Evolutionary conservation across 2,888 invertebrate species (phyloP).

Genomic region (Heliconius erato): DNA sequence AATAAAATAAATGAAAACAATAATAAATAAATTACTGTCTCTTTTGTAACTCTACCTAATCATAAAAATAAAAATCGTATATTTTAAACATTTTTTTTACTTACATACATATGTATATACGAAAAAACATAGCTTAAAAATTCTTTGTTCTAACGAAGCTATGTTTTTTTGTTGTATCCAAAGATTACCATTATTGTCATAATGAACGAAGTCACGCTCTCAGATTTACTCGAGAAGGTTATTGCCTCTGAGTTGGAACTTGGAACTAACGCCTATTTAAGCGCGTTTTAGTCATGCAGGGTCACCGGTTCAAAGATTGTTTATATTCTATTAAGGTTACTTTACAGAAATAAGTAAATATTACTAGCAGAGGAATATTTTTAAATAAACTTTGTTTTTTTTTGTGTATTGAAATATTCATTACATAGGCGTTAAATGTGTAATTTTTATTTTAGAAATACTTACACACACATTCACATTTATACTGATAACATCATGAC

Average conservation of each 20-base stretch:
- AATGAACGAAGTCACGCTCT: slow-evolving; percentile 17
- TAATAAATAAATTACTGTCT: too few species aligned
- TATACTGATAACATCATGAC: too few species aligned
- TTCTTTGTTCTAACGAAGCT: not conserved
- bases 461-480: too few species aligned
- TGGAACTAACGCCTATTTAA: not conserved
- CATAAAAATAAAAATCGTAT: too few species aligned
- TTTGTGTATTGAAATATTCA: too few species aligned
- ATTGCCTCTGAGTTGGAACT: slow-evolving; percentile 5
- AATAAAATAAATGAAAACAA: too few species aligned
- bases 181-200: slow-evolving; percentile 11
- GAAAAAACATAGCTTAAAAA: not conserved
- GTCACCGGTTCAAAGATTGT: slow-evolving; percentile 5
- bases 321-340: slow-evolving; percentile 17
- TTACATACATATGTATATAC: not conserved
- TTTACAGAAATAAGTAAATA: not conserved
- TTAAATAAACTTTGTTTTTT: not conserved
- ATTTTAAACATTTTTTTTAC: too few species aligned
- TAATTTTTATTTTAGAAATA: too few species aligned
- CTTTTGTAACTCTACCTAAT: too few species aligned
- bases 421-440: too few species aligned
- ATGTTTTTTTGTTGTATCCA: not conserved
- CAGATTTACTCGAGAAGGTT: not conserved
- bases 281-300: slow-evolving; percentile 22
- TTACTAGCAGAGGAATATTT: not conserved